Evolutionary conservation across 2,888 invertebrate species (phyloP), one percentile per base, ranked within the genome.

Genomic region (Atethmia centrago): DNA sequence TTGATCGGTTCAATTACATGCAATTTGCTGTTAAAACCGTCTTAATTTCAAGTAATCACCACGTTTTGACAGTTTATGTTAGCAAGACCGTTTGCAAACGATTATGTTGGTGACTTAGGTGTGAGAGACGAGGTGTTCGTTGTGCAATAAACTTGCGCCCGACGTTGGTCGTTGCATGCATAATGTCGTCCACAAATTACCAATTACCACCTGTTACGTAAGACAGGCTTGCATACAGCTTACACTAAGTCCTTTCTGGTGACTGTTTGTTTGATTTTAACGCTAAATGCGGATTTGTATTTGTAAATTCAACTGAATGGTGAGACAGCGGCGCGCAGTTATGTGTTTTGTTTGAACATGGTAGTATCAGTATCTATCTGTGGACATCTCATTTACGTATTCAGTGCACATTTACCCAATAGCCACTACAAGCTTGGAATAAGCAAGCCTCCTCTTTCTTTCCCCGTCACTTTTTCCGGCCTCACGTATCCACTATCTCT

Each of bases 141-240:
- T 85, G 85, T 84, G 87, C 84, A 84, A 82, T 67, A 64, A 80
- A 67, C 79, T 73, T 78, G 85, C 75, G 80, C 76, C 82, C 63
- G 68, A 66, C 67, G 72, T 58, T 56, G 65, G 83, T 72, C 66
- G 80, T 79, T 82, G 83, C 83, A 86, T 82, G 76, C 79, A 83
- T 86, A 86, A 85, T 88, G 74, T 65, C 77, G 75, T 85, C 75
- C 79, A 85, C 83, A 86, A 86, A 87, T 86, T 83, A 84, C 86
- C 85, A 87, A 87, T 89, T 85, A 87, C 79, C 80, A 84, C 84
- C 84, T 78, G 83, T 88, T 82, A 84, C 83, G 72, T 80, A 69
- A 82, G 62, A 68, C 61, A 66, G 59, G 72, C 74, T 76, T 65
- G 73, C 71, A 85, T 77, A 65, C 78, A 83, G 68, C 66, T 75